Base-by-base conservation (phyloP, 2,888 invertebrate species). In the Caenorhabditis sulstoni region DNA sequence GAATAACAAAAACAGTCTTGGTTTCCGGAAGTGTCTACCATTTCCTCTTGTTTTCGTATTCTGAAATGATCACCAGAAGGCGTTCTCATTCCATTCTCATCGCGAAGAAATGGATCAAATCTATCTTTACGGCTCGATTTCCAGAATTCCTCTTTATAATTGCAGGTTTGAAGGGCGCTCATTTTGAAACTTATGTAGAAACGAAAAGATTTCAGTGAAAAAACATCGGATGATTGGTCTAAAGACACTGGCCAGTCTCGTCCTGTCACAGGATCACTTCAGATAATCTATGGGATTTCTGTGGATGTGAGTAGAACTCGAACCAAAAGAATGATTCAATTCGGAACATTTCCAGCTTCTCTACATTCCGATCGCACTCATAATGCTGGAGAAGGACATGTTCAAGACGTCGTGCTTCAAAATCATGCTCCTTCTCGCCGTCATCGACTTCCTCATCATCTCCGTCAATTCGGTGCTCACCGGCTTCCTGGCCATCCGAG, bases 361-460 rank as follows among this genome's bases (percentile, higher is more conserved):
- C 29, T 29, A 29, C 29, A 29, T 29, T 7, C 29, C 29, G 4
- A 29, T 29, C 29, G 29, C 4, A 3, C 7, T 29, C 29, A 7
- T 29, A 7, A 29, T 29, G 29, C 29, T 29, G 29, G 49, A 49
- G 49, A 22, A 49, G 16, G 11, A 7, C 7, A 12, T 49, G 22
- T 49, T 22, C 49, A 22, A 49, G 22, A 22, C 22, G 11, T 49
- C 49, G 3, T 49, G 49, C 14, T 49, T 49, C 49, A 49, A 49
- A 14, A 49, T 49, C 1, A 49, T 49, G 49, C 22, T 49, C 22
- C 22, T 49, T 22, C 49, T 49, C 4, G 49, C 49, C 14, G 16
- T 49, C 49, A 49, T 49, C 49, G 49, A 49, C 49, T 22, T 22
- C 49, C 22, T 22, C 11, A 49, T 49, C 49, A 49, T 49, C 22